Evolutionary conservation across 2,113 vertebrate species (phyloP).

Genomic region (Grammatotria lemairii): DNA sequence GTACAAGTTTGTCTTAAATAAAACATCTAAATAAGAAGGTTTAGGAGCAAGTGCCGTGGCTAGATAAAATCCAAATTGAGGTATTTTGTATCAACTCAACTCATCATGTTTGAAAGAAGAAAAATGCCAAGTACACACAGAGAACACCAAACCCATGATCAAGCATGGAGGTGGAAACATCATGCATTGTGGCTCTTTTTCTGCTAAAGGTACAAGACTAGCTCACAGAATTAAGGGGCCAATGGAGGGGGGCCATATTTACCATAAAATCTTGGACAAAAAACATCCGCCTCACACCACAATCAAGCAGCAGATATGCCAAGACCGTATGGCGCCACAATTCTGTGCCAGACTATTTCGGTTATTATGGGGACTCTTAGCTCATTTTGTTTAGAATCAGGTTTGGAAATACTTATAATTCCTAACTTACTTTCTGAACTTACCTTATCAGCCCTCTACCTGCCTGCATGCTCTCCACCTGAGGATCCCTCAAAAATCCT

Average conservation of each 20-base stretch:
- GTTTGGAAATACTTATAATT: not conserved
- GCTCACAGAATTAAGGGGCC: not conserved
- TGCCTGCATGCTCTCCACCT: not conserved
- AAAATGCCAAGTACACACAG: not conserved
- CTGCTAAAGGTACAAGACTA: not conserved
- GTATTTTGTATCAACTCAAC: not conserved
- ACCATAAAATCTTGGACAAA: not conserved
- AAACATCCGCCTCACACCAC: not conserved
- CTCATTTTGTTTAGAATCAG: not conserved
- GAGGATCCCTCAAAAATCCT: not conserved
- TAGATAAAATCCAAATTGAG: not conserved
- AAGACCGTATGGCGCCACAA: not conserved
- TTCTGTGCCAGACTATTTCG: not conserved
- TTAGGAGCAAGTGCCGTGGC: not conserved
- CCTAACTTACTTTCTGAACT: not conserved
- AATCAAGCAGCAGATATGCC: not conserved
- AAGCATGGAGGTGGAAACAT: not conserved
- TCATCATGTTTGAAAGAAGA: not conserved
- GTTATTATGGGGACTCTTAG: not conserved
- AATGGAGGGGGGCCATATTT: not conserved
- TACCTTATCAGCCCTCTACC: not conserved
- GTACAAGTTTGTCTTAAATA: not conserved
- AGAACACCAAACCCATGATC: not conserved
- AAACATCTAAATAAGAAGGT: not conserved
- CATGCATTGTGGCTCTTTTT: not conserved